Evolutionary conservation across 2,797 vertebrate genomes (phyloP).

Genomic region (Schizopygopsis pylzovi): DNA sequence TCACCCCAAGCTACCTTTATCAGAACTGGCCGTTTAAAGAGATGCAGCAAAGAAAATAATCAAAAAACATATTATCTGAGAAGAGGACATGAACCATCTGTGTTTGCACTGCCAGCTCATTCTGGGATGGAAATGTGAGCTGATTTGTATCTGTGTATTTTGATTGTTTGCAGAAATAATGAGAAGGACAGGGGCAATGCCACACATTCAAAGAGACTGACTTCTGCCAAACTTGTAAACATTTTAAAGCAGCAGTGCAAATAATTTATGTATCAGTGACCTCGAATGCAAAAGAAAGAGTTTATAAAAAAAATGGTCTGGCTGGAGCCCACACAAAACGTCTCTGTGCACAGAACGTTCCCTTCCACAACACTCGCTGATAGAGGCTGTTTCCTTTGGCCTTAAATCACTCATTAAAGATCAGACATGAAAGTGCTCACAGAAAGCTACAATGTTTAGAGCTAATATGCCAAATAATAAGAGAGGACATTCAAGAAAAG

Average conservation of each 20-base stretch:
- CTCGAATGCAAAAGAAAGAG: constrained; percentile 51
- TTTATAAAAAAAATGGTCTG: constrained; percentile 45
- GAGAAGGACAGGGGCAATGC: constrained; percentile 40
- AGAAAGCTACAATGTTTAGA: constrained; percentile 38
- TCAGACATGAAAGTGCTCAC: constrained; percentile 46
- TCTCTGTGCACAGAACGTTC: constrained; percentile 26
- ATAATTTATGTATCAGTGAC: constrained; percentile 64
- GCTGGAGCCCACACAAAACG: constrained; percentile 36
- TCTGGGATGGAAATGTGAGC: constrained; percentile 39
- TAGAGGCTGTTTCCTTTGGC: constrained; percentile 48
- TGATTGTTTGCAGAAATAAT: constrained; percentile 53
- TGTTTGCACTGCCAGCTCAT: constrained; percentile 44
- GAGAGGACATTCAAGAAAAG: constrained; percentile 34
- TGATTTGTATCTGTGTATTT: constrained; percentile 57
- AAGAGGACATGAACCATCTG: constrained; percentile 49
- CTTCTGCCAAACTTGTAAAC: constrained; percentile 56
- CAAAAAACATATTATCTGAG: constrained; percentile 44
- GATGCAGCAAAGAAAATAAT: constrained; percentile 32
- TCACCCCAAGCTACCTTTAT: constrained; percentile 40
- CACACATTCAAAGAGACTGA: constrained; percentile 36
- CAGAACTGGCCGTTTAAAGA: constrained; percentile 40
- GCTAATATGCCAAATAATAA: constrained; percentile 37
- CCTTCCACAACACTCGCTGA: constrained; percentile 12
- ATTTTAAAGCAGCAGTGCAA: constrained; percentile 61
- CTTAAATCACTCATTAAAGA: constrained; percentile 58